Base-by-base conservation (phyloP, 2,113 vertebrate species). In the Megaceryle torquata region DNA sequence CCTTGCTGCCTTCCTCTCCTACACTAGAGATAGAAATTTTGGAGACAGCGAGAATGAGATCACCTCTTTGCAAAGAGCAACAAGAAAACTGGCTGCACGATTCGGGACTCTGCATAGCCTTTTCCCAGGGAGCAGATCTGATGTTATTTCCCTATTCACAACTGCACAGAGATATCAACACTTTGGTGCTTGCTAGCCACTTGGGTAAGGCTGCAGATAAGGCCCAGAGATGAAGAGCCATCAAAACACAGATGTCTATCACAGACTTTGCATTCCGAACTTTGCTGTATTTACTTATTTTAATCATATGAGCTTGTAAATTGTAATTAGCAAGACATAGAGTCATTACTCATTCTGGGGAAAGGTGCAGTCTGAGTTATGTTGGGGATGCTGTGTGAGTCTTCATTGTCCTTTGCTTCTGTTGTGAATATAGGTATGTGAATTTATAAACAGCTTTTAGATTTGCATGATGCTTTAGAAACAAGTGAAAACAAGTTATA, bases 21-120 rank as follows among this genome's bases (percentile, higher is more conserved):
- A 90, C 79, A 72, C 88, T 95, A 71, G 75, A 97, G 93, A 96
- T 28, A 96, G 86, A 89, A 91, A 68, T 79, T 97, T 95, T 96
- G 95, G 96, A 98, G 94, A 72, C 48, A 9, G 46, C 44, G n/a
- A 59, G 88, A 89, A 97, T 97, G 96, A 97, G 93, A 93, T 98
- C 97, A 98, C 63, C 11, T 28, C 91, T 95, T 86, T 89, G 65
- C 64, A 35, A 63, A 43, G 88, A 93, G 76, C 57, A 59, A 95
- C 88, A 90, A 96, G 96, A 87, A 97, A 96, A 39, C 54, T 53
- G 79, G 68, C 78, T 4, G 33, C 15, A 41, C 21, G 31, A 16
- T 51, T 48, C 9, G 7, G 71, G 69, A 68, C 88, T 82, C 70
- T 51, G 68, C 11, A 2, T 4, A 24, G 44, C 16, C 28, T 95